Evolutionary conservation across 2,888 invertebrate genomes (phyloP), one percentile per base, ranked within the genome.

Genomic region (Nomada ferruginata): DNA sequence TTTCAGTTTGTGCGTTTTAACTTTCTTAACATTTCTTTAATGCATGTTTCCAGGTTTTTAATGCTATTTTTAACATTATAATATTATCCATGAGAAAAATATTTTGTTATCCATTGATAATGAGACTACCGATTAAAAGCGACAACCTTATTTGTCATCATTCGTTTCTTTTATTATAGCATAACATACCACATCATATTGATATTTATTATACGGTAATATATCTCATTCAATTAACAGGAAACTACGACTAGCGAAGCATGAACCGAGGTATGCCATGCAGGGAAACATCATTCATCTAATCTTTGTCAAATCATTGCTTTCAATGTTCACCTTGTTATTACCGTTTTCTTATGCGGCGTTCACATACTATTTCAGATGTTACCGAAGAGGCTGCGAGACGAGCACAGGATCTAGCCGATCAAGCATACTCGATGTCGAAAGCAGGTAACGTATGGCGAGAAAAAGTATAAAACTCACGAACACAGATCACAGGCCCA

Each of bases 231-330:
- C 78, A 91, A 91, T 93, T 93, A 93, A 93, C 93, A 93, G 93
- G 93, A 91, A 89, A 87, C 92, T 88, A 91, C 91, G 91, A 78
- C 91, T 93, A 93, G 91, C 89, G 93, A 93, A 91, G 93, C 93
- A 93, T 93, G 93, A 92, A 90, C 91, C 91, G 91, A 93, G 92
- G 92, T 91, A 92, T 92, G 89, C 92, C 91, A 93, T 92, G 92
- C 93, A 93, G 93, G 93, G 92, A 93, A 89, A 91, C 93, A 93
- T 93, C 92, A 93, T 91, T 92, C 93, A 93, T 93, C 91, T 93
- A 93, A 93, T 93, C 91, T 92, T 91, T 92, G 93, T 93, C 92
- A 89, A 91, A 90, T 93, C 93, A 93, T 91, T 92, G 93, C 93
- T 93, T 93, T 93, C 78, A 90, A 92, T 93, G 93, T 93, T 87